Percentiles rank a stretch among this genome's conserved stretches.
Conservation (phyloP, 2,888 invertebrate species). For the Chymomyza fuscimana region DNA sequence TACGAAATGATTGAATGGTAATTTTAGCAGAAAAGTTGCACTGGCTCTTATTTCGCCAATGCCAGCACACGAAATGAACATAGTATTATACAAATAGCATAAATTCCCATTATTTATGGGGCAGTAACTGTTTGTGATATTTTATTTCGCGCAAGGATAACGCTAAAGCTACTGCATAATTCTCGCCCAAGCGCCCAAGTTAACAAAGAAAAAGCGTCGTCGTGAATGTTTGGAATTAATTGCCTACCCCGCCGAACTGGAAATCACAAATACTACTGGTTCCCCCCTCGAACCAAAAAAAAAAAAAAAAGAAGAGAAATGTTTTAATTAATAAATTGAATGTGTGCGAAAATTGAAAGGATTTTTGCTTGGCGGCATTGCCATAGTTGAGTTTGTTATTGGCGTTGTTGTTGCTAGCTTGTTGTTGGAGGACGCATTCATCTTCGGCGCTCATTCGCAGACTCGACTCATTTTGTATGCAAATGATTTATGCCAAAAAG, state of each 20-base stretch:
- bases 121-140: conserved; percentile 78
- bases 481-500: conserved; percentile 77
- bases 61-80: conserved; percentile 24
- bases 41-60: conserved; percentile 44
- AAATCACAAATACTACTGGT: conserved; percentile 53
- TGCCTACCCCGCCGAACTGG: conserved; percentile 50
- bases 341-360: conserved; percentile 78
- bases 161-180: conserved; percentile 48
- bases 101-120: conserved; percentile 79
- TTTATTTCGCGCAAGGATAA: conserved; percentile 74
- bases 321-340: conserved; percentile 79
- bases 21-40: conserved; percentile 60
- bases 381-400: conserved; percentile 39
- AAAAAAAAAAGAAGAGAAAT: conserved; percentile 45
- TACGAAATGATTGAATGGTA: conserved; percentile 77
- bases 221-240: conserved; percentile 75
- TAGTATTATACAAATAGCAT: conserved; percentile 44
- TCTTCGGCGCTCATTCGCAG: conserved; percentile 68
- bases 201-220: conserved; percentile 76
- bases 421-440: conserved; percentile 53
- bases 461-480: conserved; percentile 76
- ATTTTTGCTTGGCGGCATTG: conserved; percentile 56
- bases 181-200: conserved; percentile 61
- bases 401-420: conserved; percentile 25
- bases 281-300: conserved; percentile 27